Conservation (phyloP, 2,113 vertebrate species). For the Labeo catla region DNA sequence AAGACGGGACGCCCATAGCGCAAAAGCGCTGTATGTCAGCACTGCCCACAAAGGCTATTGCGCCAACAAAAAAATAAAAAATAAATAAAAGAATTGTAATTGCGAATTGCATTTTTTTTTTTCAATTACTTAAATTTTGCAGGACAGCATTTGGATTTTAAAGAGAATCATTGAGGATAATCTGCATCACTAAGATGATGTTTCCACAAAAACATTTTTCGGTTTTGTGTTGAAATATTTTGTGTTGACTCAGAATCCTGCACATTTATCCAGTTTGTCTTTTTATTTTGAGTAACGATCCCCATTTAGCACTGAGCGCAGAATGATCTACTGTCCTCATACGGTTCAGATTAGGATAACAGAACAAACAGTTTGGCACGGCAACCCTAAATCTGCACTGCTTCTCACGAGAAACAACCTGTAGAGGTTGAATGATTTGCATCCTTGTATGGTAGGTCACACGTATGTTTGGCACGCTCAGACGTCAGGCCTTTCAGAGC, state of each 20-base stretch:
- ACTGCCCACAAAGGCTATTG: no score
- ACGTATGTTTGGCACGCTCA: constrained; percentile 29
- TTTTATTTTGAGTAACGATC: not conserved
- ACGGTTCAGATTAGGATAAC: constrained; percentile 33
- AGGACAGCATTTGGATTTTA: no score
- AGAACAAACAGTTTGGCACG: constrained; percentile 21
- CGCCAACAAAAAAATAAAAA: no score
- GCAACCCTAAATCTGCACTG: constrained; percentile 4
- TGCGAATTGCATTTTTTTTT: no score
- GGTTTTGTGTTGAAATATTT: not conserved
- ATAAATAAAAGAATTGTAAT: no score
- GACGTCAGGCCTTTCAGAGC: not conserved
- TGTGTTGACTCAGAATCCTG: no score
- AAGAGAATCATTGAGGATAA: no score
- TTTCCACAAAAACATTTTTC: no score
- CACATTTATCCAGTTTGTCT: not conserved
- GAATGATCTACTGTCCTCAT: constrained; percentile 34
- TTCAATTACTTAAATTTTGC: no score
- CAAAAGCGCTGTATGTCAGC: no score
- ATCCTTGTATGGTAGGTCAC: constrained; percentile 15
- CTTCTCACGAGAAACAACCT: constrained; percentile 33
- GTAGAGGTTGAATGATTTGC: constrained; percentile 4
- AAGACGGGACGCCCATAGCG: no score
- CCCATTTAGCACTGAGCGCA: not conserved
- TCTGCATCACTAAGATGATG: no score